phyloP scores from a whole-genome alignment of 1,140 invertebrate genomes.

The Zaprionus inermis region DNA sequence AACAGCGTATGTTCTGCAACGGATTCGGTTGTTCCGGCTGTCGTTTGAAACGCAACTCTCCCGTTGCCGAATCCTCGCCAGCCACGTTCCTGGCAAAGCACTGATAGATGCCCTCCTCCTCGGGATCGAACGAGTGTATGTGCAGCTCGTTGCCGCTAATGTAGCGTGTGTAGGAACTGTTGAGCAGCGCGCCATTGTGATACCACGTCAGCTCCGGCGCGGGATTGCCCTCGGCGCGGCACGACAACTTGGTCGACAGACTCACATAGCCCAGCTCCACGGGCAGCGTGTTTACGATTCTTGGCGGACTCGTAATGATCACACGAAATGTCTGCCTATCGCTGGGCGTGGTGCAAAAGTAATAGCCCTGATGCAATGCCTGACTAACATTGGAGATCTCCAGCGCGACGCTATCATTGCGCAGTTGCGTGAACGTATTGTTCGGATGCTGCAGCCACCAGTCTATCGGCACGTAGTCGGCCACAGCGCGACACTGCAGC shows the following conservation, averaged over 20 bases:
- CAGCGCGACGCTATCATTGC: slow-evolving; percentile 70
- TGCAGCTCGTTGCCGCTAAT: slow-evolving; percentile 73
- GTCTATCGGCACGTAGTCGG: slow-evolving; percentile 66
- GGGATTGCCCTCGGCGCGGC: slow-evolving; percentile 74
- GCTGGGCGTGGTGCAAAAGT: slow-evolving; percentile 66
- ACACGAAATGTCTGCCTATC: slow-evolving; percentile 73
- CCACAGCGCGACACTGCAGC: slow-evolving; percentile 64
- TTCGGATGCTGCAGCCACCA: slow-evolving; percentile 66
- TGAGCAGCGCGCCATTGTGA: slow-evolving; percentile 71
- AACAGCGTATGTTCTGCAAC: slow-evolving; percentile 80
- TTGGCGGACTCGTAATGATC: slow-evolving; percentile 72
- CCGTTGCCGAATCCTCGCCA: slow-evolving; percentile 73
- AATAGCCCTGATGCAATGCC: slow-evolving; percentile 62
- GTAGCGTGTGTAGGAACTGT: slow-evolving; percentile 76
- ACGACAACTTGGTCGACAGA: slow-evolving; percentile 62
- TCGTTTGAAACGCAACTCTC: slow-evolving; percentile 68
- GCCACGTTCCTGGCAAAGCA: slow-evolving; percentile 79
- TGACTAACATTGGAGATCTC: slow-evolving; percentile 58
- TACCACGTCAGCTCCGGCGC: slow-evolving; percentile 73
- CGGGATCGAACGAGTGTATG: slow-evolving; percentile 77
- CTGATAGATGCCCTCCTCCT: slow-evolving; percentile 83
- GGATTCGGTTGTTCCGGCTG: slow-evolving; percentile 64
- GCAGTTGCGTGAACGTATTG: slow-evolving; percentile 52
- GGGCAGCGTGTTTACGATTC: slow-evolving; percentile 55
- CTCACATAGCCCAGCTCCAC: slow-evolving; percentile 68